Evolutionary conservation across 2,888 invertebrate species (phyloP), one percentile per base, ranked within the genome.

Genomic region (Yponomeuta cagnagella): DNA sequence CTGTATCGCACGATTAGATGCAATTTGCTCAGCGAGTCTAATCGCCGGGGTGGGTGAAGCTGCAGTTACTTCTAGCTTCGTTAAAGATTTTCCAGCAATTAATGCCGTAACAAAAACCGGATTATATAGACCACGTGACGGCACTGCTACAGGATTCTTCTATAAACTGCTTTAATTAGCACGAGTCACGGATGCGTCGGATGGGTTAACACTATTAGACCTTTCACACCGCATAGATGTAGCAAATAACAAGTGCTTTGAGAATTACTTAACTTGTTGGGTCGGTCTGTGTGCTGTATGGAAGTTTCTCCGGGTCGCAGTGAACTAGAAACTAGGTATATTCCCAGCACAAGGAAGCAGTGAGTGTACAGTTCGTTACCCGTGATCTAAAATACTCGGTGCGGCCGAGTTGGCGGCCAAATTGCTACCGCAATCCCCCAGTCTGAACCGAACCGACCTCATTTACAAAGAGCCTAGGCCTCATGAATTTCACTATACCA

Each of bases 381-480:
- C 68, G 65, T 68, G 68, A 12, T 68, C 81, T 58, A 80, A 84
- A 87, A 88, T 86, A 86, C 74, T 76, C 74, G 72, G 74, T 71
- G 73, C 82, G 88, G 85, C 88, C 87, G 86, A 89, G 81, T 90
- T 89, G 86, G 88, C 89, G 75, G 74, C 75, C 75, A 73, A 75
- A 74, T 72, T 73, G 76, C 80, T 83, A 77, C 82, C 82, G 83
- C 82, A 79, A 83, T 83, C 80, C 77, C 75, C 80, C 77, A 75
- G 48, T 23, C 74, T 74, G 15, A 77, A 74, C 73, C 73, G 72
- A 74, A 71, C 67, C 70, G 31, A 48, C 67, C 69, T 63, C 71
- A 70, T 69, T 70, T 70, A 64, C 37, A 58, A 48, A n/a, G 9
- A 48, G 43, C 48, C 68, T 37, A 68, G 68, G 58, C 9, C 58